Conservation (phyloP, 2,797 vertebrate genomes). For the Mormyrops boulengeri region DNA sequence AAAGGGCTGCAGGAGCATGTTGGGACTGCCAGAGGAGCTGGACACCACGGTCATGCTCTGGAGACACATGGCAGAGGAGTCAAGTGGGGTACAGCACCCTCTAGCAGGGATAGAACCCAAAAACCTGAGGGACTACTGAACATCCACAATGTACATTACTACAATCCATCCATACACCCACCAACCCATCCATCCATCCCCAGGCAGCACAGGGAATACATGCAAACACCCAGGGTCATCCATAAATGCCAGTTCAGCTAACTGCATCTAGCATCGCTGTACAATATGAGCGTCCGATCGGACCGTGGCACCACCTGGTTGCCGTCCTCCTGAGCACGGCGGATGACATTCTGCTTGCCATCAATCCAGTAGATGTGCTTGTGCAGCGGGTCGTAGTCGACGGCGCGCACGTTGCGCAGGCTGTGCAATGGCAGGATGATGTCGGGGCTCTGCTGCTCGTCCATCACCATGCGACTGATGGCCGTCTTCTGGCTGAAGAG, state of each 20-base stretch:
- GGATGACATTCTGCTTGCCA: constrained; percentile 86
- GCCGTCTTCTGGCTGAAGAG: constrained; percentile 95
- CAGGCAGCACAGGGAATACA: neutral
- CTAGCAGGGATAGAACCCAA: neutral
- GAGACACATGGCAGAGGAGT: neutral
- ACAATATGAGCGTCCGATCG: neutral
- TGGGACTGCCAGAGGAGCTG: constrained; percentile 68
- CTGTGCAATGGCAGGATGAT: constrained; percentile 95
- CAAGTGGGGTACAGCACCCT: neutral
- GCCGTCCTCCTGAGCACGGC: constrained; percentile 84
- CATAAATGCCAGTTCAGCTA: neutral
- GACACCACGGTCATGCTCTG: constrained; percentile 86
- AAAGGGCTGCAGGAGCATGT: constrained; percentile 81
- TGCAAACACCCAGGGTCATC: neutral
- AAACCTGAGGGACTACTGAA: neutral
- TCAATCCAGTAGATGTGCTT: constrained; percentile 97
- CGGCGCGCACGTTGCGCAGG: constrained; percentile 83
- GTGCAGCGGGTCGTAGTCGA: constrained; percentile 91
- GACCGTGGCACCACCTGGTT: constrained; percentile 69
- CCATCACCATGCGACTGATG: constrained; percentile 95
- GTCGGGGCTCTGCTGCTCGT: constrained; percentile 94
- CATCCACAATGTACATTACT: neutral
- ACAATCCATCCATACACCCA: neutral
- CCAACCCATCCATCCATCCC: neutral
- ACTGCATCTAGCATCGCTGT: neutral